Percentiles rank a stretch among this genome's conserved stretches.
phyloP scores from a whole-genome alignment of 2,888 invertebrate species.

The Emmelina monodactyla region DNA sequence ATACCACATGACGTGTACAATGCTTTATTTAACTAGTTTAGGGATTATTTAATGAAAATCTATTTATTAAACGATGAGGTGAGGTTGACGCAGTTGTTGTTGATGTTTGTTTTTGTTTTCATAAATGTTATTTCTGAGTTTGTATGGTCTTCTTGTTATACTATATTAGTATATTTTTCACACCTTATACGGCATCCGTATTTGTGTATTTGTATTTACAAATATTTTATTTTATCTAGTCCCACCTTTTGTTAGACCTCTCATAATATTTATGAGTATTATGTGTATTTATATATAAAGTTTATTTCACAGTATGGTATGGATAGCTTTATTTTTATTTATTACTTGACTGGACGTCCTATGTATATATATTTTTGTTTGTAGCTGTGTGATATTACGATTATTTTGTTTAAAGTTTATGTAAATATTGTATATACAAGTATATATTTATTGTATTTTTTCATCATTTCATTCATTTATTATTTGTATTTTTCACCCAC shows the following conservation, averaged over 20 bases:
- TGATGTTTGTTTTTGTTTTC: conserved; percentile 46
- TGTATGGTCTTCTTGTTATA: conserved; percentile 48
- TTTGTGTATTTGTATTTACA: conserved; percentile 50
- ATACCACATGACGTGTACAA: conserved; percentile 12
- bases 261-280: conserved; percentile 11
- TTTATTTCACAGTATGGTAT: conserved; percentile 14
- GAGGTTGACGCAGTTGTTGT: conserved; percentile 19
- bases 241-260: conserved; percentile 20
- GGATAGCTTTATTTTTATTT: conserved; percentile 15
- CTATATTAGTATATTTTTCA: conserved; percentile 52
- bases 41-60: conserved; percentile 45
- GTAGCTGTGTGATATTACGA: no score
- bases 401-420: conserved; percentile 2
- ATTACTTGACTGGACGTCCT: neutral
- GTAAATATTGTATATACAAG: conserved; percentile 7
- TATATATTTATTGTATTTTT: conserved; percentile 17
- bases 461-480: conserved; percentile 11
- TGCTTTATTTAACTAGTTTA: conserved; percentile 45
- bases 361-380: conserved; percentile 4
- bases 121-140: conserved; percentile 46
- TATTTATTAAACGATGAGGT: conserved; percentile 40
- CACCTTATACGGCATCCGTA: conserved; percentile 60
- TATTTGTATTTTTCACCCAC: conserved; percentile 6
- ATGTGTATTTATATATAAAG: neutral
- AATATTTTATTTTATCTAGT: conserved; percentile 18